Evolutionary conservation across 2,113 vertebrate species (phyloP), one percentile per base, ranked within the genome.

Genomic region (Haliaeetus leucogaster): DNA sequence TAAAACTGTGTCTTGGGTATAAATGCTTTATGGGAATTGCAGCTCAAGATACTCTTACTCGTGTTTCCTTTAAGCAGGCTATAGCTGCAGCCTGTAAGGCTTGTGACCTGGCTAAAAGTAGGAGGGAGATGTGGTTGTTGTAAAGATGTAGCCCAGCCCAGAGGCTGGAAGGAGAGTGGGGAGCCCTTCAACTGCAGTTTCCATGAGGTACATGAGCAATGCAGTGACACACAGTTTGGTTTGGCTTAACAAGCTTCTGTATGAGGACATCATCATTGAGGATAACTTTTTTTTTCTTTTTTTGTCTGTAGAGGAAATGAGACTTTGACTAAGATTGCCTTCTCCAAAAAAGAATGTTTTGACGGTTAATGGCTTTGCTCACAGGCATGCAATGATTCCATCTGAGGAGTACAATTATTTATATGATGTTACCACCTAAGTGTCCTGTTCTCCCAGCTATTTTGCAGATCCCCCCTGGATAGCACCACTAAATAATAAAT

Each of bases 101-200:
- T 59, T 78, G 45, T 74, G 32, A 71, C 9, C 7, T 50, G 20
- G 7, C 9, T 93, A 22, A 82, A 91, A 85, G 29, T 5, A 58
- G 19, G 68, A 68, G 17, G 38, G 21, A 48, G 9, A 62, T 77
- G 9, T 53, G 17, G 5, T 53, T 21, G 21, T 42, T 62, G 29
- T 45, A 23, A 66, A 61, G 36, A 11, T 25, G 19, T 59, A 74
- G 25, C 23, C 7, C 12, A 65, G 38, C 7, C 38, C 59, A 36
- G 13, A 17, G 8, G 7, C 4, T 71, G 79, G 21, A 82, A 82
- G 22, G 30, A 63, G 30, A 23, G 16, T 0, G 0, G 19, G 30
- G 53, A 16, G 6, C 23, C 11, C 16, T 68, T 79, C 66, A 63
- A 8, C 48, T 53, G 19, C 5, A 29, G 20, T 70, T 78, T 77